Base-by-base conservation (phyloP, 2,888 invertebrate species). In the Cerastis rubricosa region DNA sequence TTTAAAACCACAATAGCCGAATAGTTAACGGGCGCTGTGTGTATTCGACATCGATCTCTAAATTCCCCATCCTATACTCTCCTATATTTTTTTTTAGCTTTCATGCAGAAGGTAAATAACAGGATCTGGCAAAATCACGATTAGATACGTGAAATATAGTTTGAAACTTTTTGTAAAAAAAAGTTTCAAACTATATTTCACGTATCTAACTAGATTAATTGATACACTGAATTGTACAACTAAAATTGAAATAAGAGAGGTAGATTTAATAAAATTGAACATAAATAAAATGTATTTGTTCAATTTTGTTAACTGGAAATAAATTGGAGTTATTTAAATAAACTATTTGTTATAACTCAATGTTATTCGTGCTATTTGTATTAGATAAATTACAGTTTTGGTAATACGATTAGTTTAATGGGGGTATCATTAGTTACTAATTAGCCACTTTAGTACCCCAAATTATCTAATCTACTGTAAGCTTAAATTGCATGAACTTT, bases 281-380 rank as follows among this genome's bases (percentile, higher is more conserved):
- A 61, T n/a, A 54, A 71, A 75, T 59, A 57, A 68, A 74, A 69
- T 63, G 29, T 68, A n/a, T 74, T 68, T 61, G 54, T 74, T 57
- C 51, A 75, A 72, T 75, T 66, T 49, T 45, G 64, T 69, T 76
- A 65, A 35, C 66, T 45, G 40, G 35, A 22, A 54, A 73, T 75
- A 43, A 80, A 80, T n/a, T 70, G 0, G n/a, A 65, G 49, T 57
- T 74, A 76, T 74, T 66, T 70, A 22, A 61, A 64, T 49, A 67
- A 65, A 35, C 19, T 47, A 75, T 74, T 84, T 64, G 66, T 47
- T 66, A n/a, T 29, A 45, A n/a, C n/a, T n/a, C 51, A 22, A 49
- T 49, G 9, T 47, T 49, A 80, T 47, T 79, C 29, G 19, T 35
- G 17, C 59, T 43, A 84, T 67, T 59, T 74, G 51, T 64, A 54